Conservation (phyloP, 2,888 invertebrate species). For the Leucophenga montana region DNA sequence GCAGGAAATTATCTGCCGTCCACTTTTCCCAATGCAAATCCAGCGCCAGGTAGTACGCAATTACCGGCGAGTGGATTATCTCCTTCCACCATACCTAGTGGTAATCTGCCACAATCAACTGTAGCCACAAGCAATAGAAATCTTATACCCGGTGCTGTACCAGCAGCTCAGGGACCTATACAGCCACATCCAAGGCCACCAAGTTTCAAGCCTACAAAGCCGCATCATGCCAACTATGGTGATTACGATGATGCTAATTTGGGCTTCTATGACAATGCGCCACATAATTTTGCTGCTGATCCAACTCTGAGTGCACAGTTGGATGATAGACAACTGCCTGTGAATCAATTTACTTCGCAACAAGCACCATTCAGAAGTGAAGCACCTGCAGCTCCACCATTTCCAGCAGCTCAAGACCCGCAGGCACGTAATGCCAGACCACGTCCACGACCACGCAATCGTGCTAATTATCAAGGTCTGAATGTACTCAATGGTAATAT, state of each 20-base stretch:
- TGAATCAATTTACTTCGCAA: constrained; percentile 18
- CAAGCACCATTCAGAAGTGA: not conserved
- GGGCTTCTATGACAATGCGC: constrained; percentile 14
- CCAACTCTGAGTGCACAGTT: constrained; percentile 42
- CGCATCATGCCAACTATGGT: too few species aligned
- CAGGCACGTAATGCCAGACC: constrained; percentile 1
- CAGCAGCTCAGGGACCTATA: too few species aligned
- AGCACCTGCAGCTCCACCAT: constrained; percentile 29
- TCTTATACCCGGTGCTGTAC: too few species aligned
- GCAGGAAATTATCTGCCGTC: constrained; percentile 20
- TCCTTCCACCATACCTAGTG: not conserved
- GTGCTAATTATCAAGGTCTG: constrained; percentile 55
- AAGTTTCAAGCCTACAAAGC: too few species aligned
- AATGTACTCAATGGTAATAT: constrained; percentile 55
- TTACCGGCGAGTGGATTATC: not conserved
- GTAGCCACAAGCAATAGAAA: too few species aligned
- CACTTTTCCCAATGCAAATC: not conserved
- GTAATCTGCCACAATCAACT: not conserved
- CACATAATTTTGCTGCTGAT: constrained; percentile 36
- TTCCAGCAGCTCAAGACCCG: constrained; percentile 22
- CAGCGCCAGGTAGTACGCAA: not conserved
- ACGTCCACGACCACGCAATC: constrained; percentile 37
- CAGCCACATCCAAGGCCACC: too few species aligned
- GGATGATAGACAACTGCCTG: constrained; percentile 31
- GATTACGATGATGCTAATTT: constrained; percentile 28